Conservation (phyloP, 2,888 invertebrate species). For the Vanessa cardui region DNA sequence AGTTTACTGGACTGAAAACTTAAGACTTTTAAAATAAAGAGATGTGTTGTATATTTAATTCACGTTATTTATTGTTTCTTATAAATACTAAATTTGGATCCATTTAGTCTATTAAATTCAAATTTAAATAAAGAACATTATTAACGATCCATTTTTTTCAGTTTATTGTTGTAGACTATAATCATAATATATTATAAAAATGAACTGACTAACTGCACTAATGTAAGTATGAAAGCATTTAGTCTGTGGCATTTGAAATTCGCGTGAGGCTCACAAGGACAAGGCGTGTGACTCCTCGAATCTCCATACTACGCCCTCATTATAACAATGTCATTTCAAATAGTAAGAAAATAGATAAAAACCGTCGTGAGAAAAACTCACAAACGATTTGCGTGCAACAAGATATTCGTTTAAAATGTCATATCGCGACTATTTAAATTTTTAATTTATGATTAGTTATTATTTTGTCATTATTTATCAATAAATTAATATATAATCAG, state of each 20-base stretch:
- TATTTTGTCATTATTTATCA: conserved; percentile 7
- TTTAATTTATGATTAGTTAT: background rate
- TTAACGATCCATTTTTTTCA: no score
- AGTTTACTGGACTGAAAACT: no score
- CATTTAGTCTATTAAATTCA: no score
- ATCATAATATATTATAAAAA: background rate
- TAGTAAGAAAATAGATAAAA: conserved; percentile 23
- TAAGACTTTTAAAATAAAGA: no score
- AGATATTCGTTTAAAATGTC: conserved; percentile 27
- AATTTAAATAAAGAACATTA: no score
- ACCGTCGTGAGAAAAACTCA: conserved; percentile 33
- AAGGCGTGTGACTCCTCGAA: conserved; percentile 31
- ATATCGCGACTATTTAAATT: conserved; percentile 10
- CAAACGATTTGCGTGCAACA: conserved; percentile 21
- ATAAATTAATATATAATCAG: background rate
- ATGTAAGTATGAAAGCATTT: background rate
- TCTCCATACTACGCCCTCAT: conserved; percentile 36
- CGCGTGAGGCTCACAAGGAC: conserved; percentile 37
- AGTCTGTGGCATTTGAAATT: conserved; percentile 27
- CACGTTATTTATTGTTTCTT: no score
- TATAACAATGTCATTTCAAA: conserved; percentile 34
- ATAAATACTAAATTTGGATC: no score
- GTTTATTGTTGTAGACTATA: background rate
- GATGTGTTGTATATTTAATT: no score
- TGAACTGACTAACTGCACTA: background rate